Conservation (phyloP, 2,113 vertebrate species). For the Centropus bengalensis region DNA sequence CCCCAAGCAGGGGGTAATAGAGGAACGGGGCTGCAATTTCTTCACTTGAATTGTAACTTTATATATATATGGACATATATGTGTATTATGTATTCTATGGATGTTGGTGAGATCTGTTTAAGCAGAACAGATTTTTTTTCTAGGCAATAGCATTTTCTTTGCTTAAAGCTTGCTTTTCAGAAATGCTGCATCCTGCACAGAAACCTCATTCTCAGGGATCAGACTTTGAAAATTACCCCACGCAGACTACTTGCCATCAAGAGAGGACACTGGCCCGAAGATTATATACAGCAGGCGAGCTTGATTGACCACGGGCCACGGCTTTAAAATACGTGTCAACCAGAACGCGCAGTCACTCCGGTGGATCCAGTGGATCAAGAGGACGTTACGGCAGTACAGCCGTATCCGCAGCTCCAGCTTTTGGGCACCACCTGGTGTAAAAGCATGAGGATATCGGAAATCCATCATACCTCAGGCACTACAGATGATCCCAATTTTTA, state of each 20-base stretch:
- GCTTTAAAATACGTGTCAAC: slow-evolving; percentile 85
- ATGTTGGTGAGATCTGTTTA: background rate
- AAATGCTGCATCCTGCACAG: background rate
- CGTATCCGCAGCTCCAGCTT: slow-evolving; percentile 84
- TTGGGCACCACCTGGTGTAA: slow-evolving; percentile 71
- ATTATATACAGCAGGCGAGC: slow-evolving; percentile 89
- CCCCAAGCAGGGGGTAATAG: background rate
- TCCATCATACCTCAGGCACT: rapidly evolving
- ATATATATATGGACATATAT: rapidly evolving
- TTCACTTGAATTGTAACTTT: background rate
- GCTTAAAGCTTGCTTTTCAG: background rate
- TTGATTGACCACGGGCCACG: slow-evolving; percentile 90
- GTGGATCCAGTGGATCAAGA: slow-evolving; percentile 81
- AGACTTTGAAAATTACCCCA: background rate
- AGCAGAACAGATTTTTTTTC: background rate
- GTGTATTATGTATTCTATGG: background rate
- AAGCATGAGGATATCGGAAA: background rate
- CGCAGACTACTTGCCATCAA: slow-evolving; percentile 74
- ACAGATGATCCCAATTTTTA: rapidly evolving
- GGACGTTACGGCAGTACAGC: slow-evolving; percentile 83
- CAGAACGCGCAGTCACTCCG: slow-evolving; percentile 83
- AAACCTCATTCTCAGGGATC: background rate
- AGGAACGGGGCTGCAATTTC: background rate
- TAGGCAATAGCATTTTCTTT: background rate
- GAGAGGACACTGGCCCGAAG: slow-evolving; percentile 83